Base-by-base conservation (phyloP, 2,888 invertebrate genomes). In the Nipponacmea schrenckii region DNA sequence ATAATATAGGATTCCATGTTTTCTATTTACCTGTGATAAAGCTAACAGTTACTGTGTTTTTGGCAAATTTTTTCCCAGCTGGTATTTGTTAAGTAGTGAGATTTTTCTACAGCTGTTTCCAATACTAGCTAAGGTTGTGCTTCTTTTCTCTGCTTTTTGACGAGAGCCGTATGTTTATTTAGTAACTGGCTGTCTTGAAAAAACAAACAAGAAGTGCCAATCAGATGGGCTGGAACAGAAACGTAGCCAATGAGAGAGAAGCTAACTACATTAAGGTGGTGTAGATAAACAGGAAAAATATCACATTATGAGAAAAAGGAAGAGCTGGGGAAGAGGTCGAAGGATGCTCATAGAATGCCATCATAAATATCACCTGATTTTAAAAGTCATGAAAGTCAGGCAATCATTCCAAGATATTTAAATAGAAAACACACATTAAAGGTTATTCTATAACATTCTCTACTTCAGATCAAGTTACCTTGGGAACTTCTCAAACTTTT, bases 231-330 rank as follows among this genome's bases (percentile, higher is more conserved):
- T 50, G 62, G 67, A 20, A 64, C 24, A 39, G 56, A 56, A 56
- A 56, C 24, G 15, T 45, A 63, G 64, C 73, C 73, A 73, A 73
- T 73, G 63, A 63, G 68, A 64, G 67, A 46, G 50, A 24, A 45
- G 67, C 46, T 64, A 15, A 62, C 46, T 44, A 56, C 31, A 56
- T 66, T 62, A 50, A 50, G 73, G 48, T 65, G 62, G 56, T 62
- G 50, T 67, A 67, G 67, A 73, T 70, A 73, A 73, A 73, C 73
- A 73, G 73, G 73, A 73, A 73, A 56, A 73, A 70, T 73, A 70
- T 66, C 70, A 68, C 70, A 46, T 69, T 62, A 26, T 56, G 20
- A 56, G 56, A 24, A 24, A 48, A 31, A 31, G 27, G 68, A 68
- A 45, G 45, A 46, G 69, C 20, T 26, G 17, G 64, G 50, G 10